Base-by-base conservation (phyloP, 2,797 vertebrate genomes). In the Megaceryle alcyon region DNA sequence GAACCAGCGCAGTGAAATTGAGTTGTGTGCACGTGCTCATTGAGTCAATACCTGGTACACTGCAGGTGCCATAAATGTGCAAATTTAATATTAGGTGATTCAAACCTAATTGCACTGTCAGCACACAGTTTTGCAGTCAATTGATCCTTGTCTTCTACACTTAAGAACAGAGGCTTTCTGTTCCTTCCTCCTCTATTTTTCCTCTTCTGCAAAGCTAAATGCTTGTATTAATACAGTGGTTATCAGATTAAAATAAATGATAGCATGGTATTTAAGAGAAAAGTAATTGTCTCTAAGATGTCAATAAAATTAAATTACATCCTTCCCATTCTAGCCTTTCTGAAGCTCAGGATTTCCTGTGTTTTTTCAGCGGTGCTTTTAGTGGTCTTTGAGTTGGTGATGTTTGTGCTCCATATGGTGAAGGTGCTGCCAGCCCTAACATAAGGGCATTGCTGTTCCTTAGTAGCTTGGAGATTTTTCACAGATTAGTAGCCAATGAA, bases 311-410 rank as follows among this genome's bases (percentile, higher is more conserved):
- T 48, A 90, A 89, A 91, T 82, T 1, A 70, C 35, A 69, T 70
- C 48, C 46, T 92, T 94, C 54, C 63, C 16, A 22, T 87, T 91
- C 46, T 76, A 72, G 63, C 46, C 91, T 92, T 94, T 92, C 92
- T 76, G 90, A 90, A 95, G 80, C 87, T 88, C 56, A 46, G 87
- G 82, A 91, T 96, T 94, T 91, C 82, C 77, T 79, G 43, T 86
- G 72, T 83, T 91, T 82, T 90, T 83, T 90, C 87, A 88, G 92
- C 46, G 57, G 48, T 72, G 54, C 28, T 88, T 90, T 76, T 92
- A 91, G 82, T 82, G 87, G 77, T 63, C 53, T 96, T 86, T 72
- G 49, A 73, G 77, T 82, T 94, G 80, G 72, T 90, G 64, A 53
- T 60, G 82, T 85, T 89, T 94, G 72, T 13, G 0, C 14, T 95